Conservation (phyloP, 1,140 invertebrate genomes). For the Monochamus saltuarius region DNA sequence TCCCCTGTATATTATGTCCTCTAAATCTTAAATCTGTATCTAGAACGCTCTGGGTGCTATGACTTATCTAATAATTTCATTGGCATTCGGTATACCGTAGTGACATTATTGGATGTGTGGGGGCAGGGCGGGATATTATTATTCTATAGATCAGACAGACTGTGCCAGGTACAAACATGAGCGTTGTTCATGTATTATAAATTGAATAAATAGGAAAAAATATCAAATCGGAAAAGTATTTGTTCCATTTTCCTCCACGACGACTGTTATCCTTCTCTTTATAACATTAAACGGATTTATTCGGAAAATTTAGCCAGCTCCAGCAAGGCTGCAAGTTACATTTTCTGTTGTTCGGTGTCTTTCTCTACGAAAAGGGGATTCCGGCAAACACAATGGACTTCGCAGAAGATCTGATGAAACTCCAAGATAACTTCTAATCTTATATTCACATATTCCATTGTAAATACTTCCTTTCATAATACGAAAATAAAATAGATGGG, state of each 20-base stretch:
- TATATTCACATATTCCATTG: slow-evolving; percentile 8
- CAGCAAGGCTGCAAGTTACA: background rate
- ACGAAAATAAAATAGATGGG: slow-evolving; percentile 2
- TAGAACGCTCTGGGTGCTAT: too few species aligned
- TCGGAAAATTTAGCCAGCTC: background rate
- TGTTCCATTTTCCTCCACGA: background rate
- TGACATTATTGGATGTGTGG: too few species aligned
- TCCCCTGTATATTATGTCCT: too few species aligned
- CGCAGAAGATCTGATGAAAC: slow-evolving; percentile 2
- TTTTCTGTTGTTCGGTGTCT: background rate
- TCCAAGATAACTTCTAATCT: background rate
- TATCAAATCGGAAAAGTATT: too few species aligned
- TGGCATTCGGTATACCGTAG: too few species aligned
- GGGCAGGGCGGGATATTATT: too few species aligned
- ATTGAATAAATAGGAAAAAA: too few species aligned
- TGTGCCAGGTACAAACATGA: too few species aligned
- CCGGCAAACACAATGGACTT: background rate
- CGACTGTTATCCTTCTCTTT: background rate
- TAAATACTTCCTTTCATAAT: slow-evolving; percentile 5
- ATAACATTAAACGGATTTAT: slow-evolving; percentile 4
- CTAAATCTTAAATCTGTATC: too few species aligned
- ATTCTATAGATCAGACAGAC: too few species aligned
- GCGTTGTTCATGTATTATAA: too few species aligned
- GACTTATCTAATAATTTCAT: too few species aligned
- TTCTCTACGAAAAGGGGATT: background rate